Conservation (phyloP, 2,888 invertebrate species). For the Odontocerum albicorne region DNA sequence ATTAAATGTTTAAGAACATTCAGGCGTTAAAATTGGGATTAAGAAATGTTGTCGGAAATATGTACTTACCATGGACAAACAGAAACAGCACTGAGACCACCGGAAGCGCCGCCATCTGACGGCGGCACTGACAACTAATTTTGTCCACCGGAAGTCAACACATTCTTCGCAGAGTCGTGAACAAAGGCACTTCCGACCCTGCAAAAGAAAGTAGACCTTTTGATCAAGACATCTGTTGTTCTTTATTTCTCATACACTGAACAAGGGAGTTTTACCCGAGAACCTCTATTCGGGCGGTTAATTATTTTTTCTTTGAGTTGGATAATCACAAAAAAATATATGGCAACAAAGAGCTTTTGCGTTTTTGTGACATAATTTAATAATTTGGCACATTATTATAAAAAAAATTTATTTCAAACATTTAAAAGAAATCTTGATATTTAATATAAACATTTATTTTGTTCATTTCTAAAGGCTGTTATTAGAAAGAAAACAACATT, state of each 20-base stretch:
- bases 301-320: neutral
- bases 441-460: no score
- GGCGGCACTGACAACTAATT: slow-evolving; percentile 30
- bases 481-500: no score
- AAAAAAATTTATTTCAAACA: no score
- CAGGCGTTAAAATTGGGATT: no score
- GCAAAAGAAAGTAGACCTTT: slow-evolving; percentile 16
- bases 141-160: slow-evolving; percentile 28
- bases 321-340: neutral
- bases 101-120: slow-evolving; percentile 36
- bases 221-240: neutral
- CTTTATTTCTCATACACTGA: neutral
- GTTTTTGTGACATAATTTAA: neutral
- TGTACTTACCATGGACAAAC: slow-evolving; percentile 34
- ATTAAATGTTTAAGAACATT: no score
- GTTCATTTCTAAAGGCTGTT: no score
- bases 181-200: slow-evolving; percentile 20
- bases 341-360: neutral
- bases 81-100: slow-evolving; percentile 26
- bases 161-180: slow-evolving; percentile 21
- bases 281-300: neutral
- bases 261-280: neutral
- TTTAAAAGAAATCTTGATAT: no score
- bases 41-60: slow-evolving; percentile 30
- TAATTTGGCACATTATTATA: neutral